These are phyloP conservation scores for Leptinotarsa undecemlineata DNA, from an alignment of 1,140 invertebrate species.

Conservation along the genomic window DNA sequence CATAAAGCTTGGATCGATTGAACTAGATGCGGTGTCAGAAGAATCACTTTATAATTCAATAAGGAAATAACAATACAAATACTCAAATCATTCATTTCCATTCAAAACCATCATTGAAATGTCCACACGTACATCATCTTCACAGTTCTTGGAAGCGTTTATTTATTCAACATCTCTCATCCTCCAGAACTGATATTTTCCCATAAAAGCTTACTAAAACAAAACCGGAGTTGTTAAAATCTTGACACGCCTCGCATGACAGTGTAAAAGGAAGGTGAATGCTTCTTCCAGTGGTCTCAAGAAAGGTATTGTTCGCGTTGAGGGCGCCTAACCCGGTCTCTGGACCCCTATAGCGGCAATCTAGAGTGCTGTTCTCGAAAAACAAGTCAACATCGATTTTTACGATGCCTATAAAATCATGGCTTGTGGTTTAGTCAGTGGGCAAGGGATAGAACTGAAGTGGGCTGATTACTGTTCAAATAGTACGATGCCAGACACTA, in stretches of 20 bases:
- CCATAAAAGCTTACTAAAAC: neutral
- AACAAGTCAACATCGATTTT: constrained; percentile 8
- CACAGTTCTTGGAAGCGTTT: too few species aligned
- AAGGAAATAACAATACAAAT: too few species aligned
- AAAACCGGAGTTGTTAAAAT: neutral
- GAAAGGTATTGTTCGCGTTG: neutral
- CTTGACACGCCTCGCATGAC: neutral
- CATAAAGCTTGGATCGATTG: too few species aligned
- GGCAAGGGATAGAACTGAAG: neutral
- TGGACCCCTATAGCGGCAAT: constrained; percentile 1
- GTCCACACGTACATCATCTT: too few species aligned
- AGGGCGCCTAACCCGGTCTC: neutral
- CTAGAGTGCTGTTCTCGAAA: neutral
- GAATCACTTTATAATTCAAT: too few species aligned
- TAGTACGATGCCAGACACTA: too few species aligned
- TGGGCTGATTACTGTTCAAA: too few species aligned
- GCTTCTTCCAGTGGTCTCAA: neutral
- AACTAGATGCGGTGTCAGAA: too few species aligned
- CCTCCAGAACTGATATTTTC: neutral
- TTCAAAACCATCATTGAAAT: too few species aligned
- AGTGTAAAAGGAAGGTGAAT: neutral
- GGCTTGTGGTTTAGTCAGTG: neutral
- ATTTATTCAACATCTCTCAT: too few species aligned
- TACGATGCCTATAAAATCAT: neutral
- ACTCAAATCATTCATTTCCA: too few species aligned